Conservation (phyloP, 2,888 invertebrate species). For the Cantharis rufa region DNA sequence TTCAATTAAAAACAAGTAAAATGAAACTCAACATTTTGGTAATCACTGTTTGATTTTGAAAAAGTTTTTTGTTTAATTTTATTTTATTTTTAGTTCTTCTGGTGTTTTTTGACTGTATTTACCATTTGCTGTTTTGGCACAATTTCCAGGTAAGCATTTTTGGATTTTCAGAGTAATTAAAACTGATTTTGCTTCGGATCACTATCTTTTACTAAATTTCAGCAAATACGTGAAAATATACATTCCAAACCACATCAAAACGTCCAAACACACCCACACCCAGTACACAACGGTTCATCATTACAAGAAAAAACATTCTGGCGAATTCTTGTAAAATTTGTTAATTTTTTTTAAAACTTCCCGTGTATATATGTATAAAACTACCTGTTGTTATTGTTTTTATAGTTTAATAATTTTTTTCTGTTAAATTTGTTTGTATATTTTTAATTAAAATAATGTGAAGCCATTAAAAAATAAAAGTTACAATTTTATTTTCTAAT, state of each 20-base stretch:
- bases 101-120: background rate
- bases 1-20: background rate
- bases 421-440: background rate
- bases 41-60: background rate
- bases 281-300: background rate
- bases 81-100: background rate
- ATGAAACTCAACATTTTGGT: background rate
- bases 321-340: background rate
- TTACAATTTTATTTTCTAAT: background rate
- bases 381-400: background rate
- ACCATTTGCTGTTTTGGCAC: background rate
- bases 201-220: background rate
- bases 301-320: background rate
- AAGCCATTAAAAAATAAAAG: background rate
- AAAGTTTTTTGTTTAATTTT: background rate
- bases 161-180: too few species aligned
- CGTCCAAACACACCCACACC: background rate
- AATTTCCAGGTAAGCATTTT: background rate
- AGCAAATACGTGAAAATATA: background rate
- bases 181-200: too few species aligned
- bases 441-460: background rate
- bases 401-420: background rate
- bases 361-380: background rate
- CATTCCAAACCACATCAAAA: background rate
- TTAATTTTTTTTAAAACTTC: background rate